Percentiles rank a stretch among this genome's conserved stretches.
These are phyloP conservation scores for Calameuta pallipes DNA, from an alignment of 2,888 invertebrate genomes.

Conservation along the genomic window DNA sequence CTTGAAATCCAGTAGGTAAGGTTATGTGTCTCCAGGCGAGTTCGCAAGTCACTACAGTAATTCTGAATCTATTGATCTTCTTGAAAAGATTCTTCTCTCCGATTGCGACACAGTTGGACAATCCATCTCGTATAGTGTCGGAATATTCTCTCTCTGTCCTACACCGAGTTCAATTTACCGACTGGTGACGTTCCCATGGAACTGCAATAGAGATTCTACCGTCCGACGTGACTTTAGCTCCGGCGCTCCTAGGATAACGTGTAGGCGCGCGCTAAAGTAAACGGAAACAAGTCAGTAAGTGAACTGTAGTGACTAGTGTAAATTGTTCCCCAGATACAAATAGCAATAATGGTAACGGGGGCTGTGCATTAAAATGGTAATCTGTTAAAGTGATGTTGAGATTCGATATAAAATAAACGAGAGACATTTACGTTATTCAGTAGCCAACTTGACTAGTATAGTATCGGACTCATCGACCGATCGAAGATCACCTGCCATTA, in stretches of 20 bases:
- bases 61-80: neutral
- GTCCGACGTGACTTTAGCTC: neutral
- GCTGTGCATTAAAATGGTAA: neutral
- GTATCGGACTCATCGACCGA: neutral
- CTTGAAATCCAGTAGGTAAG: neutral
- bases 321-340: no score
- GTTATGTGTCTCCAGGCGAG: neutral
- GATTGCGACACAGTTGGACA: neutral
- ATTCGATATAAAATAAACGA: neutral
- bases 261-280: neutral
- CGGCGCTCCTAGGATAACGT: neutral
- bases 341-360: neutral
- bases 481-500: neutral
- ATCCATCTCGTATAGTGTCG: neutral
- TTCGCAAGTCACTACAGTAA: neutral
- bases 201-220: neutral
- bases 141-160: neutral
- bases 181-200: neutral
- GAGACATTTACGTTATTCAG: neutral
- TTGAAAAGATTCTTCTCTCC: neutral
- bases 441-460: neutral
- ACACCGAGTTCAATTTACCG: neutral
- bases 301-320: neutral
- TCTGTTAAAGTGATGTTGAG: neutral
- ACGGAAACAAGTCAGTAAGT: neutral